These are phyloP conservation scores for Drosophila sturtevanti DNA, from an alignment of 1,140 invertebrate genomes.

Conservation along the genomic window DNA sequence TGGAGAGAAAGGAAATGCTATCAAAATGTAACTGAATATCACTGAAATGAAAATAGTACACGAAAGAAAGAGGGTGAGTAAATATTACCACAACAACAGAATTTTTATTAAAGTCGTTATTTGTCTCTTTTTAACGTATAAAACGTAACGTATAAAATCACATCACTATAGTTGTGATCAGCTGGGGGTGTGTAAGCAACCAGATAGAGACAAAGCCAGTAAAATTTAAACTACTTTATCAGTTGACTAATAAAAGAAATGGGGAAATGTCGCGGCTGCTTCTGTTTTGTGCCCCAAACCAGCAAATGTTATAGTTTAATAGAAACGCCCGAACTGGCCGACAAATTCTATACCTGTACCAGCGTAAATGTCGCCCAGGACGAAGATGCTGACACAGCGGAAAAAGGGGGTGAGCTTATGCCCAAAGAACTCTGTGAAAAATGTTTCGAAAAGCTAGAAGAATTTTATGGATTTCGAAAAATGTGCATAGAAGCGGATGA, in stretches of 20 bases:
- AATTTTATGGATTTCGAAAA: conserved; percentile 58
- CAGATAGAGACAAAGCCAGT: background rate
- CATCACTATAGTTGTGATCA: background rate
- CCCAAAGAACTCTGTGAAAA: conserved; percentile 50
- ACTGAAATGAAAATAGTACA: too few species aligned
- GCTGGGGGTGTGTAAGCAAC: background rate
- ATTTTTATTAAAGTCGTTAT: too few species aligned
- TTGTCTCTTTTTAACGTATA: too few species aligned
- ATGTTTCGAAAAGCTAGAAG: conserved; percentile 52
- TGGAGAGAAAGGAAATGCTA: too few species aligned
- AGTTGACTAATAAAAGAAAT: conserved; percentile 33
- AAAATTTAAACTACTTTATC: background rate
- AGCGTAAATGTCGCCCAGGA: conserved; percentile 32
- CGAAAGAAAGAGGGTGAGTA: too few species aligned
- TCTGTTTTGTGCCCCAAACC: conserved; percentile 9
- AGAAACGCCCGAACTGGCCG: conserved; percentile 34
- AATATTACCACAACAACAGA: too few species aligned
- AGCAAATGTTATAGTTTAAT: conserved; percentile 38
- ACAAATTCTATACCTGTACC: conserved; percentile 59
- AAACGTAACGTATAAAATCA: too few species aligned
- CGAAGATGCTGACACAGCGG: background rate
- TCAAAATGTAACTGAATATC: too few species aligned
- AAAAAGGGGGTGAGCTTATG: conserved; percentile 15
- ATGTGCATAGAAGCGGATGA: conserved; percentile 53
- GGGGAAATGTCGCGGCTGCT: conserved; percentile 59